Base-by-base conservation (phyloP, 2,888 invertebrate species). In the Oligia fasciuncula region DNA sequence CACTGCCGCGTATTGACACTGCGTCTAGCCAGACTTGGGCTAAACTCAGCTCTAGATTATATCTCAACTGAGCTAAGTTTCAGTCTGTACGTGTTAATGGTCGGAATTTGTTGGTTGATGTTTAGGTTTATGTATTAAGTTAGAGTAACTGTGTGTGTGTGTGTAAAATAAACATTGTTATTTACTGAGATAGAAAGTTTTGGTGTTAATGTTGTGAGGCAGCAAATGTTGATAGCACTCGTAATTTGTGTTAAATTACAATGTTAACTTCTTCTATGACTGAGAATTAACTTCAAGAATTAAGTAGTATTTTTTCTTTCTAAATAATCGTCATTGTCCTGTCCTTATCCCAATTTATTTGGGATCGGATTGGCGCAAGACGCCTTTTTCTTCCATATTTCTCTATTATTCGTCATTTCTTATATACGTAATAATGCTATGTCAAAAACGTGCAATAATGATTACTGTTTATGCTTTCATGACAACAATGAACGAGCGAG, bases 1-100 rank as follows among this genome's bases (percentile, higher is more conserved):
- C 68, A 85, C 57, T 54, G 77, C 74, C 51, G 74, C 35, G 62
- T 88, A 82, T 88, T 88, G 88, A 88, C 88, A 79, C 49, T 79
- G 29, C 54, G 80, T 87, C 88, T 88, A 79, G 80, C 81, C 80
- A 57, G 75, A 80, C 40, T 79, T 65, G 66, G 76, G 17, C 81
- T 78, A 72, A 85, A 83, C 81, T 81, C 69, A 23, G 80, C 72
- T 77, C 74, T 14, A 57, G 75, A 80, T 88, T 84, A 88, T 87
- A 87, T 88, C 88, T 79, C 63, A 49, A 73, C 76, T 78, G 73
- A 72, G 74, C 60, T 83, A 80, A 83, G 83, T 85, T 85, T 73
- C 75, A 23, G 72, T 67, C 71, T 80, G 83, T 75, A 77, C 66
- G 68, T 83, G 85, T 66, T 83, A 79, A 85, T 85, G 68, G 74